Percentiles rank a stretch among this genome's conserved stretches.
Conservation (phyloP, 23 tunicate genomes). For the Trididemnum miniatum region DNA sequence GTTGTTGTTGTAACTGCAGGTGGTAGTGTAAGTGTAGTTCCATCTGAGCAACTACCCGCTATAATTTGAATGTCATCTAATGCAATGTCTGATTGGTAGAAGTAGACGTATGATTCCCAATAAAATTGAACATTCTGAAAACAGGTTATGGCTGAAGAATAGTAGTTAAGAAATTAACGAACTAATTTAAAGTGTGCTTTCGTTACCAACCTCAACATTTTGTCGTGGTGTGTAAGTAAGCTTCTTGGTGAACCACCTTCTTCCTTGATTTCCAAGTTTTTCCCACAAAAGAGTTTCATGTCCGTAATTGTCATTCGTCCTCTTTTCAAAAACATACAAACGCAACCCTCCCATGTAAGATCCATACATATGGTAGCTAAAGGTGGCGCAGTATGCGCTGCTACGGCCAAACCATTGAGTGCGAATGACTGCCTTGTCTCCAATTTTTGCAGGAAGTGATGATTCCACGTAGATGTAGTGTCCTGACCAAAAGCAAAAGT, state of each 20-base stretch:
- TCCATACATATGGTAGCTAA: constrained; percentile 88
- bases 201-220: constrained; percentile 61
- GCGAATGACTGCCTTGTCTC: constrained; percentile 89
- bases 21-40: constrained; percentile 22
- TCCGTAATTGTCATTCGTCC: constrained; percentile 54
- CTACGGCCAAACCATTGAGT: constrained; percentile 70
- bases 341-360: constrained; percentile 86
- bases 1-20: constrained; percentile 33
- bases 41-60: constrained; percentile 25
- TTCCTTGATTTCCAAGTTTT: constrained; percentile 76
- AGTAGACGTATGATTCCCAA: constrained; percentile 88
- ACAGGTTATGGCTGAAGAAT: neutral
- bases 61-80: constrained; percentile 63
- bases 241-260: constrained; percentile 53
- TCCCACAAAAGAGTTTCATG: constrained; percentile 87
- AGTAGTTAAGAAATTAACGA: neutral
- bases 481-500: constrained; percentile 44
- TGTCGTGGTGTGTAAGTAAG: constrained; percentile 49
- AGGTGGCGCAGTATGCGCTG: constrained; percentile 37
- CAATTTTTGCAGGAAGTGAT: constrained; percentile 69
- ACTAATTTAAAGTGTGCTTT: neutral
- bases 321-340: constrained; percentile 81
- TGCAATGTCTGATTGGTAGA: constrained; percentile 90
- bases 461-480: constrained; percentile 90
- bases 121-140: constrained; percentile 83